Evolutionary conservation across 2,888 invertebrate genomes (phyloP), one percentile per base, ranked within the genome.

Genomic region (Malachius bipustulatus): DNA sequence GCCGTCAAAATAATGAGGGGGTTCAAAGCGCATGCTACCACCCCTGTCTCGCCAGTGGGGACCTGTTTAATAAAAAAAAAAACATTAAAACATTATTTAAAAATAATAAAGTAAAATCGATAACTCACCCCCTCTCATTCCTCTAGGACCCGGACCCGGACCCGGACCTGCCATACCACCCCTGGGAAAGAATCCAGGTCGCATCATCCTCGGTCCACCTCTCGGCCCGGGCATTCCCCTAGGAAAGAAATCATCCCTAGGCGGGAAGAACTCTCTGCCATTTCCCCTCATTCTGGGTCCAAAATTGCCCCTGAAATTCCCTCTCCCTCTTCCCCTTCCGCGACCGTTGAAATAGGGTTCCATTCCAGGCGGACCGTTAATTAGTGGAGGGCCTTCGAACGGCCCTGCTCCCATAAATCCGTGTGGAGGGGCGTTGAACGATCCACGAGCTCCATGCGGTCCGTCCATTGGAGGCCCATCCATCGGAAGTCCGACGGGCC

Each of bases 31-130:
- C 6, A 6, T 4, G 6, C 12, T 6, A 28, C 4, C 8, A 30
- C 3, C 2, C 29, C 36, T 61, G 54, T 40, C 65, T 60, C 41
- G 65, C 69, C 67, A 70, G 33, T 50, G 49, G 2, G 47, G 46
- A 27, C 51, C 55, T 54, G 24, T 19, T 19, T n/a, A 31, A 14
- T 31, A 8, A 31, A 14, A 14, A 8, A 12, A 14, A 15, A 9
- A 14, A 33, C 24, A n/a, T 33, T 33, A 32, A 16, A 32, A 31
- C 12, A 19, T 37, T 32, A 14, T 16, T 16, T 12, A 15, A 16
- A 15, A 19, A 4, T 4, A 12, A 32, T 13, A 16, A 4, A 16
- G 4, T 4, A 16, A 32, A 16, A 19, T 16, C 11, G 14, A 24
- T 9, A 12, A 38, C 38, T 38, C 4, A 38, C 38, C 38, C 8